phyloP scores from a whole-genome alignment of 2,888 invertebrate species.

The Galeruca laticollis region DNA sequence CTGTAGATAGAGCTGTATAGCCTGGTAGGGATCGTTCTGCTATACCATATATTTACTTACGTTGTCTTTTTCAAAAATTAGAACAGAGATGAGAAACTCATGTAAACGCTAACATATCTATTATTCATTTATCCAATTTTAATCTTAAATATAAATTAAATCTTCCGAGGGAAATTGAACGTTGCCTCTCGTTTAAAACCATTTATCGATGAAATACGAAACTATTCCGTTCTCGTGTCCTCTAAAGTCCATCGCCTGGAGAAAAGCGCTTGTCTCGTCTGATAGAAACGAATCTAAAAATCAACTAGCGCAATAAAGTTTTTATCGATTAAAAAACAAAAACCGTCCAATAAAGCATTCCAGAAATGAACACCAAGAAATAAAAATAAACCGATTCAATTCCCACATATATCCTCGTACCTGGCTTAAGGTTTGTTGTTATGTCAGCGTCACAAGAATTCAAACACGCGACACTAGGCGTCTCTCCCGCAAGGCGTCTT shows the following conservation, averaged over 20 bases:
- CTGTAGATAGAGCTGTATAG: no score
- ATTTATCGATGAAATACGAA: neutral
- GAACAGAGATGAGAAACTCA: no score
- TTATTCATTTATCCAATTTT: no score
- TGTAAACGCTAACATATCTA: no score
- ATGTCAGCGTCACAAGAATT: constrained; percentile 27
- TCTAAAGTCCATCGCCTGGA: neutral
- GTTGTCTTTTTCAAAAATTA: no score
- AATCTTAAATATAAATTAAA: no score
- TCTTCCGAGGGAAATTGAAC: no score
- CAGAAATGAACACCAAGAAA: constrained; percentile 18
- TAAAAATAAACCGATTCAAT: constrained; percentile 21
- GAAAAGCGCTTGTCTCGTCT: neutral
- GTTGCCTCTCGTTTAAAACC: neutral
- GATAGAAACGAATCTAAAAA: neutral
- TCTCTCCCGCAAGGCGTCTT: constrained; percentile 10
- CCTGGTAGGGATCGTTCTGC: no score
- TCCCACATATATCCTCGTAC: constrained; percentile 20
- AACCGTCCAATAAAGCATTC: constrained; percentile 11
- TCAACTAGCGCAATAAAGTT: neutral
- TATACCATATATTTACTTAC: no score
- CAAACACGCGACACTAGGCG: constrained; percentile 25
- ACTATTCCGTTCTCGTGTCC: neutral
- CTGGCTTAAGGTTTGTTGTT: constrained; percentile 33
- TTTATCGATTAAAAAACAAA: constrained; percentile 18